Conservation (phyloP, 2,888 invertebrate genomes). For the Tetragnatha montana region DNA sequence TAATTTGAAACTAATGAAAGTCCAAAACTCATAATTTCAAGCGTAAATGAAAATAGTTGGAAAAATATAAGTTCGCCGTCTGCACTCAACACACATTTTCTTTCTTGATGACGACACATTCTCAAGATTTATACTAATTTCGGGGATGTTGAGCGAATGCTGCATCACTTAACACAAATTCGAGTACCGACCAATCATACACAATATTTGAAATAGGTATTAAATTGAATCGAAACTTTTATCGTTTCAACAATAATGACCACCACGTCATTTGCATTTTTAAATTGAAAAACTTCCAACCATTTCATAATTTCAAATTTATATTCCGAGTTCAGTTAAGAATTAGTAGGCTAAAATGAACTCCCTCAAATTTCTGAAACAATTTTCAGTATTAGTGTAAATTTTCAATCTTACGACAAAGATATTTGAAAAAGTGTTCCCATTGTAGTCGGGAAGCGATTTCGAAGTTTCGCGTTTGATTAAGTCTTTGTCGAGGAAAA, state of each 20-base stretch:
- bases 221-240: slow-evolving; percentile 33
- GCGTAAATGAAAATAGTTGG: too few relatives aligned
- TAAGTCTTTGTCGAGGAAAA: not conserved
- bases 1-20: too few relatives aligned
- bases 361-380: not conserved
- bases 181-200: not conserved
- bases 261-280: slow-evolving; percentile 7
- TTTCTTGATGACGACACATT: too few relatives aligned
- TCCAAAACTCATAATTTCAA: too few relatives aligned
- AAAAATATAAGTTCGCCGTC: too few relatives aligned
- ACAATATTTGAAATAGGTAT: slow-evolving; percentile 14
- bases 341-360: slow-evolving; percentile 27
- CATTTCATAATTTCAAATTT: slow-evolving; percentile 34
- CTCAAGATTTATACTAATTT: too few relatives aligned
- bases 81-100: too few relatives aligned
- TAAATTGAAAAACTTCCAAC: slow-evolving; percentile 47
- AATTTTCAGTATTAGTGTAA: slow-evolving; percentile 4
- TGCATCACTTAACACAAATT: not conserved
- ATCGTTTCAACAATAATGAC: not conserved
- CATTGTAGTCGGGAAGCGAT: not conserved
- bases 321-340: slow-evolving; percentile 17
- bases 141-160: too few relatives aligned
- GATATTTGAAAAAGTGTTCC: slow-evolving; percentile 1
- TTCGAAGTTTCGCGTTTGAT: not conserved
- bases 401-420: not conserved